Evolutionary conservation across 2,888 invertebrate species (phyloP).

Genomic region (Magallana nippona): DNA sequence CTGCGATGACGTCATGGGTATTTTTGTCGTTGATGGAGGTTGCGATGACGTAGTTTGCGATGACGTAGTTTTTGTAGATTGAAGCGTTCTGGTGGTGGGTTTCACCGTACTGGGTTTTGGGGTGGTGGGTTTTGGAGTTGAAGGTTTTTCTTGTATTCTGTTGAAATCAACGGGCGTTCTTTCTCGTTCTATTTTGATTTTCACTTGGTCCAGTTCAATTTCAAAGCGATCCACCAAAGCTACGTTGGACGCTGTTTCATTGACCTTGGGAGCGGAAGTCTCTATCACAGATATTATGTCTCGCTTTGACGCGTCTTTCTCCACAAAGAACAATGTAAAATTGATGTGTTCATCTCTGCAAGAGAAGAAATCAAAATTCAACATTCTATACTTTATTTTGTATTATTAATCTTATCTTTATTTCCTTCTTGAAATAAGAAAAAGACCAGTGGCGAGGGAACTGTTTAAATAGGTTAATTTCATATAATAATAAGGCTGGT

Average conservation of each 20-base stretch:
- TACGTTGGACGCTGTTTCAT: constrained; percentile 47
- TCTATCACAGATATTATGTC: constrained; percentile 67
- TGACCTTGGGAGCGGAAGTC: constrained; percentile 57
- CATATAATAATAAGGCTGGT: neutral
- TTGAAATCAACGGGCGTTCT: constrained; percentile 63
- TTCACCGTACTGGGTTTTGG: neutral
- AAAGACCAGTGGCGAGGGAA: too few relatives aligned
- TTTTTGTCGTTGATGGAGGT: constrained; percentile 15
- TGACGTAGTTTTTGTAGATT: constrained; percentile 39
- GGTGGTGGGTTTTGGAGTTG: constrained; percentile 28
- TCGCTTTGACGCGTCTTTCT: constrained; percentile 58
- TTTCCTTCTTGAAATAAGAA: too few relatives aligned
- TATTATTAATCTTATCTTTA: too few relatives aligned
- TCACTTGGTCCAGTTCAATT: constrained; percentile 60
- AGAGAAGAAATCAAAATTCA: constrained; percentile 11
- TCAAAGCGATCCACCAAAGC: constrained; percentile 64
- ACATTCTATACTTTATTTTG: too few relatives aligned
- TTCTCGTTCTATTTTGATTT: constrained; percentile 62
- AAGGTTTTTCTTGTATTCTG: constrained; percentile 53
- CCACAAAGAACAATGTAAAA: constrained; percentile 68
- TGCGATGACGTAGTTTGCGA: constrained; percentile 28
- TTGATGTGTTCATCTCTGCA: constrained; percentile 64
- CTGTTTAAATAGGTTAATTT: neutral
- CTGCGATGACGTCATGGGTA: constrained; percentile 24
- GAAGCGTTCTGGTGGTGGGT: constrained; percentile 28